Base-by-base conservation (phyloP, 2,888 invertebrate species). In the Aproaerema taeniolella region DNA sequence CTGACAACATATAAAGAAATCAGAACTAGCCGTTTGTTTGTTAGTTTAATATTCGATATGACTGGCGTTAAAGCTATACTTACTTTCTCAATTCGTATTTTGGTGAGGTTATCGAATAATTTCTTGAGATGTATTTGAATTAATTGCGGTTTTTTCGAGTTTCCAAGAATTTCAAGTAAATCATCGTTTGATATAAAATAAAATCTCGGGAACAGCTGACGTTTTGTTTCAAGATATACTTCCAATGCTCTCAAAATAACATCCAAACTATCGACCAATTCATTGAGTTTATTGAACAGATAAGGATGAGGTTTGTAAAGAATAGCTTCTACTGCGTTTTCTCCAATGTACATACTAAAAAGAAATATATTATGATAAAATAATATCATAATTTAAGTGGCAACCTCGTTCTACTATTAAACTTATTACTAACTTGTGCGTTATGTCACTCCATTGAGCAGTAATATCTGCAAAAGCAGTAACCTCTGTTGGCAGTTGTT, bases 101-200 rank as follows among this genome's bases (percentile, higher is more conserved):
- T 92, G 56, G 91, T 91, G 20, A 97, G 89, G 69, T 95, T 95
- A 66, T 95, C 96, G 70, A 96, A 97, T 25, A 96, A 88, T 66
- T 97, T 97, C 65, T 95, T 96, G 42, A 96, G 83, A 69, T 96
- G 95, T 0, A 92, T 90, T 80, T 96, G 96, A 41, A 97, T 91
- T 31, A 92, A 80, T 56, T 94, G 93, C 0, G 96, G 96, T 55
- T 90, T 92, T 58, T 92, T 94, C 0, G 95, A 92, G 69, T 96
- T 95, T 0, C 95, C 96, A 42, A 96, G 88, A 50, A 96, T 95
- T 76, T 96, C 94, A 36, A 95, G 72, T 52, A 95, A 80, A 62
- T 95, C 94, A 58, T 87, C 87, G 39, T 87, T 87, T 1, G 87
- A 91, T 79, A 81, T 91, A 55, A 91, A 91, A 65, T 91, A 91